Percentiles rank a stretch among this genome's conserved stretches.
Conservation (phyloP, 2,888 invertebrate species). For the Dorcus parallelipipedus region DNA sequence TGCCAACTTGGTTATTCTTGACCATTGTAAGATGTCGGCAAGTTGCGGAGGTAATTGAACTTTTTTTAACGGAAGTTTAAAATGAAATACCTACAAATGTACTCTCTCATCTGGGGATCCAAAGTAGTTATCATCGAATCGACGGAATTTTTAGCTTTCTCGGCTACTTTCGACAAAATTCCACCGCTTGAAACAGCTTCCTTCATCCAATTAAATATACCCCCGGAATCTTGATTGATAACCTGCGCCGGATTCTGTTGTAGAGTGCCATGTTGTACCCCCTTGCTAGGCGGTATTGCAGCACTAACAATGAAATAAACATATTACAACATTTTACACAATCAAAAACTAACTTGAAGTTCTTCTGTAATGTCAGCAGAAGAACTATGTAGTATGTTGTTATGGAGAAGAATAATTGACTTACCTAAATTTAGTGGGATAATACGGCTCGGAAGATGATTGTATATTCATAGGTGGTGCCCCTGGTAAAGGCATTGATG, state of each 20-base stretch:
- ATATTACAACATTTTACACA: not conserved
- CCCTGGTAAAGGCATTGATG: not conserved
- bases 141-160: constrained; percentile 75
- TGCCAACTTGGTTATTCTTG: too few relatives aligned
- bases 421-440: constrained; percentile 45
- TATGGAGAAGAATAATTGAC: not conserved
- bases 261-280: constrained; percentile 27
- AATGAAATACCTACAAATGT: constrained; percentile 64
- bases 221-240: constrained; percentile 51
- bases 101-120: constrained; percentile 87
- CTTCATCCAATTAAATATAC: constrained; percentile 66
- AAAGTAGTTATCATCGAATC: constrained; percentile 84
- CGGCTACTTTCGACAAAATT: constrained; percentile 65
- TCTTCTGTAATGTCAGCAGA: too few relatives aligned
- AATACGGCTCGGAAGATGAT: constrained; percentile 35
- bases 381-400: too few relatives aligned
- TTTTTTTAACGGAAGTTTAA: not conserved
- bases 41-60: too few relatives aligned
- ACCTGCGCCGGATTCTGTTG: constrained; percentile 27
- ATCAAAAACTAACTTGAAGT: not conserved
- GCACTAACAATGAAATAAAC: constrained; percentile 35
- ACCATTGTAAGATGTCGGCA: too few relatives aligned
- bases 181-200: constrained; percentile 65
- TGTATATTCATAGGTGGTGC: constrained; percentile 10
- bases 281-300: constrained; percentile 47